Evolutionary conservation across 1,140 invertebrate species (phyloP), one percentile per base, ranked within the genome.

Genomic region (Zaprionus ornatus): DNA sequence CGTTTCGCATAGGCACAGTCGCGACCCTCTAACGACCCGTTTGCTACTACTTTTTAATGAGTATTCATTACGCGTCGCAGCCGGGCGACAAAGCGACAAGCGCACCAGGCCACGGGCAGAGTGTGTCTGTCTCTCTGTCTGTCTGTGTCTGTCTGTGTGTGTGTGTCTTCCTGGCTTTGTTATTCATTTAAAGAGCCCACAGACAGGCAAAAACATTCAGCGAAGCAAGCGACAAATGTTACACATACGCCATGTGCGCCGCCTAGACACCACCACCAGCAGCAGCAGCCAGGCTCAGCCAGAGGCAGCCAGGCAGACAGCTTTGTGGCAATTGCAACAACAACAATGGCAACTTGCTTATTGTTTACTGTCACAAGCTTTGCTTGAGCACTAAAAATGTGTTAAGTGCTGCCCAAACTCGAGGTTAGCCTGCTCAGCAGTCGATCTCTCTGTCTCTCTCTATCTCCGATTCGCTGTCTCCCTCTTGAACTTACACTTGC

Each of bases 231-330:
- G 50, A 54, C 73, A 79, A 78, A 79, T 79, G 71, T 85, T 85
- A 75, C 82, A 74, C 82, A 84, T 80, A 84, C 82, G 77, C 70
- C 81, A 68, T 77, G 82, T 84, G 81, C 40, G 65, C 73, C 37
- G 42, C 40, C 40, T 42, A 42, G 40, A 42, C n/a, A 42, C 15
- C 40, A 17, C 2, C 40, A 45, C 4, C 40, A 3, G 15, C 57
- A 56, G 57, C n/a, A 25, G 54, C 15, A 25, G 52, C 52, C 23
- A 54, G 17, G 19, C 7, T 42, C 15, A 25, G 52, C 52, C 23
- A 54, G 17, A 10, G 4, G 52, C 52, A 54, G 23, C 21, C 54
- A 45, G 10, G 40, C 61, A 72, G 69, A 42, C 40, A 66, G 19
- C 15, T 21, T 17, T 45, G 27, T 42, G n/a, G 19, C 23, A 9